Conservation (phyloP, 2,797 vertebrate species). For the Siniperca obscura region DNA sequence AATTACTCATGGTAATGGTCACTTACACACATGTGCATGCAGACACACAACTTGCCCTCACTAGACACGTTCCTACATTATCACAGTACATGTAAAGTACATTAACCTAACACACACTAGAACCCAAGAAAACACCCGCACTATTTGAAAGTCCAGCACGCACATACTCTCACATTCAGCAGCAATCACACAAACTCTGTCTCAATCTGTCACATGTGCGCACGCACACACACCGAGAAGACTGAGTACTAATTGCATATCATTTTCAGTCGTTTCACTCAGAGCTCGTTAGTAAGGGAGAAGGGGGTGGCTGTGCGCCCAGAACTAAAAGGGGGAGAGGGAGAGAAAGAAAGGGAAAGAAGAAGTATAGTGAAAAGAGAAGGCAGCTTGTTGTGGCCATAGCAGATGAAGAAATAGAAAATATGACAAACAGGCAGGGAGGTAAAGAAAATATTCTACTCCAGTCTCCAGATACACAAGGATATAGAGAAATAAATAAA, state of each 20-base stretch:
- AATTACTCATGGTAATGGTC: constrained; percentile 1
- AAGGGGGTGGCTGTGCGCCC: constrained; percentile 67
- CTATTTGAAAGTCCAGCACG: background rate
- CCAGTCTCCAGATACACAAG: constrained; percentile 19
- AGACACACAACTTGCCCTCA: background rate
- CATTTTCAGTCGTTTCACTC: constrained; percentile 73
- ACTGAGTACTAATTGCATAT: constrained; percentile 76
- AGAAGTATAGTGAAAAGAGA: background rate
- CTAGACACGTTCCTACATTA: constrained; percentile 24
- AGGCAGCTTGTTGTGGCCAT: constrained; percentile 34
- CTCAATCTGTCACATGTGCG: constrained; percentile 37
- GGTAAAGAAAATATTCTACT: constrained; percentile 38
- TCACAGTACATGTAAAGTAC: constrained; percentile 61
- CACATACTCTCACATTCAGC: constrained; percentile 8
- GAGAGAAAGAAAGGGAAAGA: constrained; percentile 24
- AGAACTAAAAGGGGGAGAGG: constrained; percentile 58
- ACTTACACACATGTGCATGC: background rate
- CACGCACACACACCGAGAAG: constrained; percentile 10
- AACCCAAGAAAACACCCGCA: constrained; percentile 7
- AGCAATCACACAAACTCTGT: constrained; percentile 8
- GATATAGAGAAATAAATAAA: constrained; percentile 41
- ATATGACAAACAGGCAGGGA: constrained; percentile 30
- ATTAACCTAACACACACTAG: constrained; percentile 54
- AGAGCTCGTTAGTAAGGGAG: constrained; percentile 70
- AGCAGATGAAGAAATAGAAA: constrained; percentile 33